phyloP scores from a whole-genome alignment of 2,797 vertebrate species.

The Pangasius mekongensis region DNA sequence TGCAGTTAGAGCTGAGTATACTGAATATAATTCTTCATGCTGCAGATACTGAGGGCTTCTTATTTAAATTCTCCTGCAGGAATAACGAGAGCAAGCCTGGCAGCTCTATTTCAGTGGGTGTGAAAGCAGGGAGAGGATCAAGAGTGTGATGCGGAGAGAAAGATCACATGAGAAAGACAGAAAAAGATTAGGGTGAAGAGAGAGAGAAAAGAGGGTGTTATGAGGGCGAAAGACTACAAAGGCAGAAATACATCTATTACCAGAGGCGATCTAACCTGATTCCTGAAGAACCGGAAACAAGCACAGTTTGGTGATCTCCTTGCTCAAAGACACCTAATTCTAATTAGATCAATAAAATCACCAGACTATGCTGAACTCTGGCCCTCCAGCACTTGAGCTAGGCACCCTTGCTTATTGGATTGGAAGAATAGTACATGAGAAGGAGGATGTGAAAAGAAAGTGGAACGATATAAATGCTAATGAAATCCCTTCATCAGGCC shows the following conservation, averaged over 20 bases:
- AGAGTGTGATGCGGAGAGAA: conserved; percentile 29
- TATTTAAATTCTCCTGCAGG: conserved; percentile 3
- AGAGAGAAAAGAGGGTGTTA: not conserved
- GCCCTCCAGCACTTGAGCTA: not conserved
- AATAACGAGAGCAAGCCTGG: not conserved
- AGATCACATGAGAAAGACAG: not conserved
- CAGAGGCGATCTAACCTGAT: not conserved
- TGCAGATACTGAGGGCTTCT: not conserved
- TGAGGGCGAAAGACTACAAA: not conserved
- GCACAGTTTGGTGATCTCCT: conserved; percentile 5
- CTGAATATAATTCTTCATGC: conserved; percentile 10
- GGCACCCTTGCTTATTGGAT: conserved; percentile 12
- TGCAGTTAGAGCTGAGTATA: not conserved
- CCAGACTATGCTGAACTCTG: conserved; percentile 1
- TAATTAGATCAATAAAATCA: conserved; percentile 16
- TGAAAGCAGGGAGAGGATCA: not conserved
- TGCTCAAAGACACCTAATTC: not conserved
- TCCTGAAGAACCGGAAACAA: not conserved
- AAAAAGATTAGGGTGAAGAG: not conserved
- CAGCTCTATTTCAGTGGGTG: conserved; percentile 30
- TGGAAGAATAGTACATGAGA: conserved; percentile 11
- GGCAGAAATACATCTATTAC: not conserved
- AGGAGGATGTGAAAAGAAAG: conserved; percentile 1
- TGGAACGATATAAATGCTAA: conserved; percentile 11
- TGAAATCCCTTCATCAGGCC: conserved; percentile 13